Conservation (phyloP, 2,113 vertebrate species). For the Mirza zaza region DNA sequence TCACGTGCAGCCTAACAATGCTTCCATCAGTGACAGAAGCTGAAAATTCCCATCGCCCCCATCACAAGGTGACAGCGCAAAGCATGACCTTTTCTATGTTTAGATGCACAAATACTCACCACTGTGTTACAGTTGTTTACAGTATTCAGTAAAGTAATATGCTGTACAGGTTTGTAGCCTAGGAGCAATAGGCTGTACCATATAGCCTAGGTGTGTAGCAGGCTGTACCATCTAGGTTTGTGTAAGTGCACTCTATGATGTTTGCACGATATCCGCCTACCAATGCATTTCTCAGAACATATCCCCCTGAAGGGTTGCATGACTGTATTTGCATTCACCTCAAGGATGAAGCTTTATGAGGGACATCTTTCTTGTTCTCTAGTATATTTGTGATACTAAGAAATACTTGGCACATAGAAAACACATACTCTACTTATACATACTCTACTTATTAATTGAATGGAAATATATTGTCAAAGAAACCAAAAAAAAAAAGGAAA, state of each 20-base stretch:
- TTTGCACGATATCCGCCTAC: background rate
- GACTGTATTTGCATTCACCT: background rate
- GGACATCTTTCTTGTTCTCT: background rate
- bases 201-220: background rate
- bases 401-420: background rate
- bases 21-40: background rate
- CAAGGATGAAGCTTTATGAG: background rate
- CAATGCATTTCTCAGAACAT: background rate
- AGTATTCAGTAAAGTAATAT: background rate
- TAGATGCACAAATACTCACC: background rate
- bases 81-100: background rate
- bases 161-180: background rate
- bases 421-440: background rate
- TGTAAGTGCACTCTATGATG: background rate
- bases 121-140: background rate
- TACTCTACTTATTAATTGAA: background rate
- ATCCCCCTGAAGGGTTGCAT: background rate
- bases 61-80: background rate
- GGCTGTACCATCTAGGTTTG: background rate
- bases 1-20: background rate
- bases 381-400: background rate
- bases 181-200: background rate
- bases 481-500: background rate
- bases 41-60: background rate
- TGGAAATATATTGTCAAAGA: background rate